phyloP scores from a whole-genome alignment of 2,888 invertebrate species.

The Entomobrya multifasciata region DNA sequence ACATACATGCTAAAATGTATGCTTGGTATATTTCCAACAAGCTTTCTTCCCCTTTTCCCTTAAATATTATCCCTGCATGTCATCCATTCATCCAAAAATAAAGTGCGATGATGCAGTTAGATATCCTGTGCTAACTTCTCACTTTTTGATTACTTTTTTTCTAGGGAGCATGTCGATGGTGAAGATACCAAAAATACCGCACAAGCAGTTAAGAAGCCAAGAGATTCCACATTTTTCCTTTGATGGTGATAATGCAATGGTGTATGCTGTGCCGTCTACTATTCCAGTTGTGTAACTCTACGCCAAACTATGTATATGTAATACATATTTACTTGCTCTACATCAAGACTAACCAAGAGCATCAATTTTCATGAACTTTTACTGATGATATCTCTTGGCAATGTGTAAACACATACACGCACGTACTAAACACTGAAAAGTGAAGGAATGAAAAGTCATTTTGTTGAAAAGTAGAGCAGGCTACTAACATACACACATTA shows the following conservation, averaged over 20 bases:
- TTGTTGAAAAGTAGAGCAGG: constrained; percentile 12
- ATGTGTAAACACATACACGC: not conserved
- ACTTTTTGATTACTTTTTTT: constrained; percentile 31
- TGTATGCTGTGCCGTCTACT: not conserved
- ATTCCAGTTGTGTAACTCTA: too few relatives aligned
- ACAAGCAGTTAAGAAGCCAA: not conserved
- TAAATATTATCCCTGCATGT: constrained; percentile 10
- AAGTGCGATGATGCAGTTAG: not conserved
- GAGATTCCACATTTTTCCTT: not conserved
- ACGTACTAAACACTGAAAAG: not conserved
- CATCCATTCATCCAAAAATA: constrained; percentile 22
- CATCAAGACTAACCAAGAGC: not conserved
- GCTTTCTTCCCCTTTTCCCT: not conserved
- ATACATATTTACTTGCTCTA: not conserved
- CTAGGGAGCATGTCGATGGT: not conserved
- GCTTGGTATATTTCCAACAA: not conserved
- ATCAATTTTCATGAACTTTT: too few relatives aligned
- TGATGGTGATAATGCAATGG: not conserved
- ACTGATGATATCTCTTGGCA: too few relatives aligned
- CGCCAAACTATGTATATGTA: not conserved
- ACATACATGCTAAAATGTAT: not conserved
- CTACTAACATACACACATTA: too few relatives aligned
- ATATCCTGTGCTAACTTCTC: not conserved
- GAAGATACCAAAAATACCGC: not conserved
- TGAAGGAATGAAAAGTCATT: constrained; percentile 10